phyloP scores from a whole-genome alignment of 2,113 vertebrate species.

The Halichoeres trimaculatus region DNA sequence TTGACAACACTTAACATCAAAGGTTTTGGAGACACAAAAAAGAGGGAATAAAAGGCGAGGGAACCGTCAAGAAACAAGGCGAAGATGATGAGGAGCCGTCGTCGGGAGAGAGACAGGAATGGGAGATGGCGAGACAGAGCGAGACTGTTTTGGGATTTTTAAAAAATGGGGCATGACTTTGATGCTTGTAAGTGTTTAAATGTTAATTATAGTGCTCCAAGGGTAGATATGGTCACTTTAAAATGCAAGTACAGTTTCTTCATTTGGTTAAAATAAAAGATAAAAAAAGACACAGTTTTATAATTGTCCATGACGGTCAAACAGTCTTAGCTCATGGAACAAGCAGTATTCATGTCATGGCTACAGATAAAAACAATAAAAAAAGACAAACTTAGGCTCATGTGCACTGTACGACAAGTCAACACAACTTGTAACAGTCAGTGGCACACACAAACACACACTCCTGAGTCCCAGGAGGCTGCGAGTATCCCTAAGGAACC shows the following conservation, averaged over 20 bases:
- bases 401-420: constrained; percentile 71
- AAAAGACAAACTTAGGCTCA: constrained; percentile 15
- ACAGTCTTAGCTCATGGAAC: constrained; percentile 68
- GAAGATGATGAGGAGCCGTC: constrained; percentile 39
- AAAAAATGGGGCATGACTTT: constrained; percentile 25
- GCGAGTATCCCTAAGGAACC: constrained; percentile 67
- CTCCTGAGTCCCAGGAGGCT: constrained; percentile 49
- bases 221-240: constrained; percentile 61
- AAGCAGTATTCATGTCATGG: constrained; percentile 47
- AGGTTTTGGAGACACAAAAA: constrained; percentile 88
- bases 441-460: constrained; percentile 73
- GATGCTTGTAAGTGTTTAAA: constrained; percentile 38
- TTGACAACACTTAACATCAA: constrained; percentile 96
- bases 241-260: constrained; percentile 70
- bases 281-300: constrained; percentile 60
- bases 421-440: constrained; percentile 85
- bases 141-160: constrained; percentile 50
- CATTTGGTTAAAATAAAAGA: constrained; percentile 62
- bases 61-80: constrained; percentile 65
- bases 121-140: constrained; percentile 66
- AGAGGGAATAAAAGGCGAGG: constrained; percentile 71
- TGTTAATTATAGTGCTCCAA: constrained; percentile 64
- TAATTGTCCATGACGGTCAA: constrained; percentile 53
- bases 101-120: constrained; percentile 58
- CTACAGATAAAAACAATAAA: constrained; percentile 32